Evolutionary conservation across 2,113 vertebrate species (phyloP), one percentile per base, ranked within the genome.

Genomic region (Oreotrochilus melanogaster): DNA sequence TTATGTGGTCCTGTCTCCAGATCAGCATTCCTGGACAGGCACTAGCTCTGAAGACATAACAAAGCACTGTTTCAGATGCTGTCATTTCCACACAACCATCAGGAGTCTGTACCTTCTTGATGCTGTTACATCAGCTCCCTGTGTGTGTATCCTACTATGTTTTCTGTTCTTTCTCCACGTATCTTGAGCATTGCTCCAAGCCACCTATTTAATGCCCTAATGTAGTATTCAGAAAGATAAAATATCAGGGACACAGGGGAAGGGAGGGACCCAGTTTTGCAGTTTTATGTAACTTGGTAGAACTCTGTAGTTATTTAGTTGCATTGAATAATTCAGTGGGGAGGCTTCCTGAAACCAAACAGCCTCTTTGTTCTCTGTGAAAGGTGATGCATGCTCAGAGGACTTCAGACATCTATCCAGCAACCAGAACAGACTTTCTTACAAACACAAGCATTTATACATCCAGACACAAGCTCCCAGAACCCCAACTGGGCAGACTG

Each of bases 241-340:
- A 53, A 64, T 25, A 35, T 24, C 25, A 25, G 47, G n/a, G 25
- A 71, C 66, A 88, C 53, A 33, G 90, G 57, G 60, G 25, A 69
- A 56, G 33, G 48, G 43, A 78, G 24, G 5, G 33, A 88, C 81
- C n/a, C 53, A 27, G 25, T 43, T 93, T 67, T 92, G 54, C 47
- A 66, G 56, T 54, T 91, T 95, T 60, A 71, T 30, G 19, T 58
- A 92, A 51, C 73, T 81, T 45, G 3, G 25, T 42, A 50, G 48
- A 71, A 62, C 51, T 74, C 87, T 71, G 57, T 53, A 80, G 88
- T 80, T 96, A 83, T 78, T 94, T 80, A 67, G 72, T 92, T 74
- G 75, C 85, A 42, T 92, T 97, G 73, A 94, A 96, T 97, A 94
- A 96, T 96, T 94, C 88, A 94, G 43, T 1, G 9, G 10, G 30